Base-by-base conservation (phyloP, 2,113 vertebrate species). In the Myxocyprinus asiaticus region DNA sequence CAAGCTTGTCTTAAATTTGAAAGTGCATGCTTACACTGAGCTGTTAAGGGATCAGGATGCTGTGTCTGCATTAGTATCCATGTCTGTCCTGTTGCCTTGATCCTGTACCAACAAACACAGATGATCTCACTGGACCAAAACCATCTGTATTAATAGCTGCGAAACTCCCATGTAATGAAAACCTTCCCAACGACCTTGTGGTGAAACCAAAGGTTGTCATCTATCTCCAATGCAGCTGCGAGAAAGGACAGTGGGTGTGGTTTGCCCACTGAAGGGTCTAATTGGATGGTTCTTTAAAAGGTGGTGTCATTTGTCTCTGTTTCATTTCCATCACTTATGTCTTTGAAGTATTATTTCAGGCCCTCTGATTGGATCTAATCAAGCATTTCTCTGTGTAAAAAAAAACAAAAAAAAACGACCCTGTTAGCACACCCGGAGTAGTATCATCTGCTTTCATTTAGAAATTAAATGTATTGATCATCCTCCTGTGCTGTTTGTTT, bases 341-440 rank as follows among this genome's bases (percentile, higher is more conserved):
- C 71, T 83, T 80, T 80, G 68, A 67, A 77, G 70, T 77, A 67
- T 76, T 48, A 76, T 81, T 79, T 63, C 61, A 51, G 56, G 65
- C 64, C 83, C 75, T 70, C 53, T 76, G 65, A 81, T 75, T 74
- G 68, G 53, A 55, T 53, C 74, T 67, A 58, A 75, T 75, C 72
- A 51, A 55, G 53, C 81, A 48, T 42, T 66, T 22, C 59, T 43
- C 48, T 74, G 56, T 77, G 68, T 73, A 72, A 73, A 33, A 33
- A 33, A 33, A 33, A 33, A 1, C 3, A 33, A 33, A 83, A 14
- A 33, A 33, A 83, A 14, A 71, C 50, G 74, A 45, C 45, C 56
- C 62, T 58, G 12, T 33, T 33, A 15, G 12, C 63, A 55, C 67
- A 47, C 43, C 9, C 44, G n/a, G 51, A 66, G 48, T n/a, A 12